Evolutionary conservation across 2,797 vertebrate genomes (phyloP).

Genomic region (Hybognathus amarus): DNA sequence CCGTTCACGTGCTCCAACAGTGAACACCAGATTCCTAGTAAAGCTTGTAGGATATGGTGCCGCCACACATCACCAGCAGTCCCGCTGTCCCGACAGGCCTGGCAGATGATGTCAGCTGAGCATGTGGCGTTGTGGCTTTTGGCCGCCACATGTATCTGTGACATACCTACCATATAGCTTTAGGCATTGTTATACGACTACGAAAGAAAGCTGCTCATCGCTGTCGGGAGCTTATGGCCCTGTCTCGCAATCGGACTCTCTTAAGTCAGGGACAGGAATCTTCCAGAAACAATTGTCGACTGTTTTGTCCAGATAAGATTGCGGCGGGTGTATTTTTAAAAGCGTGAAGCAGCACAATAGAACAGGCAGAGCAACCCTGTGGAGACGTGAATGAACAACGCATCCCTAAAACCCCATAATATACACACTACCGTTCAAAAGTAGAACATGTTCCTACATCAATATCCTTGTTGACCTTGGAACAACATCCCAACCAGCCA

Average conservation of each 20-base stretch:
- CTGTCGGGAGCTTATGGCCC: slow-evolving; percentile 27
- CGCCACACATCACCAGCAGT: slow-evolving; percentile 8
- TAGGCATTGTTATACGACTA: slow-evolving; percentile 43
- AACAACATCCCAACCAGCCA: background rate
- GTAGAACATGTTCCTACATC: background rate
- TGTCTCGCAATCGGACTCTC: slow-evolving; percentile 15
- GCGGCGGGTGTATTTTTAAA: slow-evolving; percentile 58
- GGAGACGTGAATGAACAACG: slow-evolving; percentile 13
- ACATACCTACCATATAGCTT: slow-evolving; percentile 42
- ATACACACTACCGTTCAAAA: background rate
- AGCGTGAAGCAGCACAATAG: slow-evolving; percentile 43
- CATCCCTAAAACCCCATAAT: background rate
- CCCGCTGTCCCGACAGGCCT: slow-evolving; percentile 15
- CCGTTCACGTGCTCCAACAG: background rate
- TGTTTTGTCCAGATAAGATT: slow-evolving; percentile 52
- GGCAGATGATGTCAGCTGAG: slow-evolving; percentile 49
- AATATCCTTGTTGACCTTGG: background rate
- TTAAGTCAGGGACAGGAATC: slow-evolving; percentile 31
- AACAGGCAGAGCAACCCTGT: background rate
- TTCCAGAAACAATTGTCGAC: slow-evolving; percentile 46
- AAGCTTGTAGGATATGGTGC: slow-evolving; percentile 14
- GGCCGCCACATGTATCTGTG: slow-evolving; percentile 17
- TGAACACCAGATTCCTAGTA: slow-evolving; percentile 14
- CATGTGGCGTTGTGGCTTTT: slow-evolving; percentile 48
- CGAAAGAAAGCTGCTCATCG: slow-evolving; percentile 44